Evolutionary conservation across 1,140 invertebrate genomes (phyloP).

Genomic region (Megalopta genalis): DNA sequence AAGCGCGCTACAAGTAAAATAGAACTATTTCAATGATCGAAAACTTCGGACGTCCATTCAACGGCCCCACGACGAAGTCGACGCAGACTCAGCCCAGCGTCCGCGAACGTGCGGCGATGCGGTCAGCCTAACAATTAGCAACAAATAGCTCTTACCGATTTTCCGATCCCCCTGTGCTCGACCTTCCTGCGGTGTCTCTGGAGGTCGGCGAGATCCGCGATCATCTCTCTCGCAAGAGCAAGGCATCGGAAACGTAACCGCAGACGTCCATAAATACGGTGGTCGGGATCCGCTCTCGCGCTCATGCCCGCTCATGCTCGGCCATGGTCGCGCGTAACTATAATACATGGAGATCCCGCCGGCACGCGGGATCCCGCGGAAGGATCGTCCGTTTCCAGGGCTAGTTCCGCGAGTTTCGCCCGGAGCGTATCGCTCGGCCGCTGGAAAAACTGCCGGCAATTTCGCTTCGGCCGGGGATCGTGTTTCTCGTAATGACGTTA

Average conservation of each 20-base stretch:
- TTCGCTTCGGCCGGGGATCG: slow-evolving; percentile 51
- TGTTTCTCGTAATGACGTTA: slow-evolving; percentile 65
- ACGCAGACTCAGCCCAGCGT: no score
- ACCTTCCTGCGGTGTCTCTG: neutral
- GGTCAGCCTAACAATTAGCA: no score
- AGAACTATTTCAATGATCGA: no score
- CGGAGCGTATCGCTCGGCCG: slow-evolving; percentile 20
- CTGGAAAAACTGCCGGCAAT: slow-evolving; percentile 57
- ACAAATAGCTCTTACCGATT: neutral
- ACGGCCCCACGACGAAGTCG: no score
- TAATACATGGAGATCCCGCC: slow-evolving; percentile 37
- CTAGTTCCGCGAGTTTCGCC: slow-evolving; percentile 41
- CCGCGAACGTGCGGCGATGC: no score
- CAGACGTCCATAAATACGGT: slow-evolving; percentile 41
- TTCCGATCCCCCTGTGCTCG: neutral
- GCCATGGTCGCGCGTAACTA: slow-evolving; percentile 13
- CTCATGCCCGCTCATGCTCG: slow-evolving; percentile 4
- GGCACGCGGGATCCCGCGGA: slow-evolving; percentile 13
- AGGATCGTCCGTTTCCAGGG: slow-evolving; percentile 32
- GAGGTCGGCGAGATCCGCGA: slow-evolving; percentile 40
- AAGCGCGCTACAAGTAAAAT: no score
- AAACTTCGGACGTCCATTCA: no score
- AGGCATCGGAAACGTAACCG: slow-evolving; percentile 54
- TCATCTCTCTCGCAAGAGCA: slow-evolving; percentile 24
- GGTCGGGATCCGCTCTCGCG: neutral